These are phyloP conservation scores for Condylura cristata DNA, from an alignment of 2,113 vertebrate genomes.

Conservation along the genomic window DNA sequence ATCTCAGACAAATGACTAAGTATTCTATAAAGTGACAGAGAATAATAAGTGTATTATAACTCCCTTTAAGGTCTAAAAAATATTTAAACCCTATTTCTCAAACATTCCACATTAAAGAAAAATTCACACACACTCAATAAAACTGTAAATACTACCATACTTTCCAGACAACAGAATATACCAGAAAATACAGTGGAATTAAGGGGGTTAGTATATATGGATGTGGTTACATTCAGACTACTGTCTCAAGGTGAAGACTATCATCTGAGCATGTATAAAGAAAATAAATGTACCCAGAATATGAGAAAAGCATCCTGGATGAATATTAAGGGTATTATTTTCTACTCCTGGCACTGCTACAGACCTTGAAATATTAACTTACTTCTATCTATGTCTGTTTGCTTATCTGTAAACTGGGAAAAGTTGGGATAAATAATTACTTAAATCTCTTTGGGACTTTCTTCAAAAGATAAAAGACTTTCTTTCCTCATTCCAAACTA, in stretches of 20 bases:
- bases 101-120: neutral
- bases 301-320: neutral
- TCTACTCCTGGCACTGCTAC: neutral
- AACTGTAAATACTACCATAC: neutral
- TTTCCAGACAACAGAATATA: neutral
- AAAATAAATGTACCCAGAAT: neutral
- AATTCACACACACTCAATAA: neutral
- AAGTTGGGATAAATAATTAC: neutral
- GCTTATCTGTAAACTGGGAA: neutral
- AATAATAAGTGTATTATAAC: neutral
- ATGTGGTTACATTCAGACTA: neutral
- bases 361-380: neutral
- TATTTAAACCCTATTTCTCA: conserved; percentile 16
- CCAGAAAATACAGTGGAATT: neutral
- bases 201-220: neutral
- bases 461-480: neutral
- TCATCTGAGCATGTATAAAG: neutral
- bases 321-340: neutral
- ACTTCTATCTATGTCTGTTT: neutral
- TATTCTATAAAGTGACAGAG: neutral
- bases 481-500: conserved; percentile 33
- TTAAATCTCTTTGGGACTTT: neutral
- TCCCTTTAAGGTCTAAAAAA: neutral
- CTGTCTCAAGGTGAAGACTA: neutral
- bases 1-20: neutral